Conservation (phyloP, 2,888 invertebrate genomes). For the Uropetala carovei region DNA sequence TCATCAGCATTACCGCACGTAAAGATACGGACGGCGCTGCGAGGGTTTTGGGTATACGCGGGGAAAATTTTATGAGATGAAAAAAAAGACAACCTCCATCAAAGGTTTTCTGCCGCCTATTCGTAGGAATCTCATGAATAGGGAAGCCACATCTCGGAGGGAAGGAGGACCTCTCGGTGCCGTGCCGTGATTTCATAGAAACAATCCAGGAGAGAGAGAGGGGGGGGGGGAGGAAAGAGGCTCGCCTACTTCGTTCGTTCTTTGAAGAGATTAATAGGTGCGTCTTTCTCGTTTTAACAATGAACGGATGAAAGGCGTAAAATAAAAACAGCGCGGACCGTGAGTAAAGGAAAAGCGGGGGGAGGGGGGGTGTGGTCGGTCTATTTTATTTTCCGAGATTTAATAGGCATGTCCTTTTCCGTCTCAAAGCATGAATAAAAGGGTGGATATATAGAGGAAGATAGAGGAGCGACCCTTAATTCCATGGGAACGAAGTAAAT, state of each 20-base stretch:
- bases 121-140: not conserved
- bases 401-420: constrained; percentile 5
- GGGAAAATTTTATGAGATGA: not conserved
- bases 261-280: too few species aligned
- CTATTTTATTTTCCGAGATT: not conserved
- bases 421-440: not conserved
- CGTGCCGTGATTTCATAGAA: not conserved
- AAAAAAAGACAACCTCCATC: not conserved
- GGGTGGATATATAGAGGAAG: too few species aligned
- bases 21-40: not conserved
- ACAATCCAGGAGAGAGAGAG: not conserved
- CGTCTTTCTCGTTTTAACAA: too few species aligned
- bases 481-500: not conserved
- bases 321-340: too few species aligned
- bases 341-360: not conserved
- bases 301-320: too few species aligned
- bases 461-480: not conserved
- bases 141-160: not conserved
- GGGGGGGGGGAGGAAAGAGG: not conserved
- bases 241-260: too few species aligned
- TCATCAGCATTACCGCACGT: not conserved
- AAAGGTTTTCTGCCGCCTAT: not conserved
- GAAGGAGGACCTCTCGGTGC: not conserved
- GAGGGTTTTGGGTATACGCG: not conserved
- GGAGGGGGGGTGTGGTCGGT: not conserved